Conservation (phyloP, 2,888 invertebrate species). For the Apocheima hispidaria region DNA sequence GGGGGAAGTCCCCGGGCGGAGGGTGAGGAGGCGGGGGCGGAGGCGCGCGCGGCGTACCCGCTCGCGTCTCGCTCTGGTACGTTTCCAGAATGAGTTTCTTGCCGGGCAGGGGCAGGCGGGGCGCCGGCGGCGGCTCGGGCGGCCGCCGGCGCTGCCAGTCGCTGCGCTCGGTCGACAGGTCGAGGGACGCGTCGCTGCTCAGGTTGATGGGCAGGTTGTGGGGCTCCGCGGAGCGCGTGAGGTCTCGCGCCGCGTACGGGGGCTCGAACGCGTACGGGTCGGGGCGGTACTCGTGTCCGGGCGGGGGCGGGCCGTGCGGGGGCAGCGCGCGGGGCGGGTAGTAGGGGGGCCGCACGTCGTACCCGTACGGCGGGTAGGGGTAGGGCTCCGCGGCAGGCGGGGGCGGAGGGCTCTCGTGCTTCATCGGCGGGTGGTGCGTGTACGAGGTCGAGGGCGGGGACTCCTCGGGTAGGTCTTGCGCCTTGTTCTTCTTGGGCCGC, state of each 20-base stretch:
- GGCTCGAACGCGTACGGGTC: constrained; percentile 71
- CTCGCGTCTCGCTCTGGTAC: constrained; percentile 78
- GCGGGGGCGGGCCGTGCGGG: constrained; percentile 48
- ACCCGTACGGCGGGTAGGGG: constrained; percentile 63
- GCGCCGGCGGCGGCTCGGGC: constrained; percentile 67
- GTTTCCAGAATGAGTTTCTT: constrained; percentile 82
- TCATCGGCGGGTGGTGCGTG: constrained; percentile 54
- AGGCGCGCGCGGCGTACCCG: constrained; percentile 56
- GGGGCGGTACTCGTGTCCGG: constrained; percentile 69
- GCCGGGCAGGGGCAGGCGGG: constrained; percentile 76
- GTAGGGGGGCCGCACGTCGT: constrained; percentile 48
- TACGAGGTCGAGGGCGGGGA: constrained; percentile 77
- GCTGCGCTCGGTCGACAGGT: constrained; percentile 74
- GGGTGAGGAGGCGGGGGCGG: constrained; percentile 45
- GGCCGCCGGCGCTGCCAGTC: constrained; percentile 76
- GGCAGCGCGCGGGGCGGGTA: constrained; percentile 40
- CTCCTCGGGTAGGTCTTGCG: constrained; percentile 63
- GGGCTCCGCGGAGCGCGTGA: constrained; percentile 64
- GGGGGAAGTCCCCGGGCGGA: constrained; percentile 62
- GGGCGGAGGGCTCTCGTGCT: constrained; percentile 41
- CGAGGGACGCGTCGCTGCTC: constrained; percentile 79
- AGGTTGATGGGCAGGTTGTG: constrained; percentile 82
- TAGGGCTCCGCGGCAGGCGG: constrained; percentile 48
- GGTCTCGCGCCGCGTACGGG: constrained; percentile 65
- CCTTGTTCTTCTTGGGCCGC: constrained; percentile 79